Conservation (phyloP, 2,888 invertebrate genomes). For the Heliconius hortense region DNA sequence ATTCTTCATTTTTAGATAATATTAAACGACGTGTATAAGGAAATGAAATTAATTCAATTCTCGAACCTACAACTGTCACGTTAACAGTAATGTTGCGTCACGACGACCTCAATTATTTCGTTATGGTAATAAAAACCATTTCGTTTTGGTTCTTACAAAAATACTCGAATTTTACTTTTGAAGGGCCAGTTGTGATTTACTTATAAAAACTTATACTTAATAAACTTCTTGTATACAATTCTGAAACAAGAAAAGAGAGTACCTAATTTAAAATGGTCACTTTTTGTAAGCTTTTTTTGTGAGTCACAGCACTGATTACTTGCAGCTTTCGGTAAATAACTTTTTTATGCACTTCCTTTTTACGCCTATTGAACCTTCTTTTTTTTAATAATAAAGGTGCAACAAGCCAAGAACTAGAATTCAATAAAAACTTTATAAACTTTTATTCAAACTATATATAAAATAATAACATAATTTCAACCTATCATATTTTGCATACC, state of each 20-base stretch:
- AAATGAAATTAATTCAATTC: background rate
- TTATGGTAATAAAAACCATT: background rate
- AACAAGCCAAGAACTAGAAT: background rate
- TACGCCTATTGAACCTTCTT: background rate
- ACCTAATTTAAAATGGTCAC: constrained; percentile 29
- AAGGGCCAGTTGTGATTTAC: constrained; percentile 13
- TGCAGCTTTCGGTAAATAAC: constrained; percentile 31
- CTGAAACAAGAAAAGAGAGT: constrained; percentile 19
- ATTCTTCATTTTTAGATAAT: too few relatives aligned
- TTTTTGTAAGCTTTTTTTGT: constrained; percentile 28
- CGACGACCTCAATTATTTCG: background rate
- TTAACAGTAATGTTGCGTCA: background rate
- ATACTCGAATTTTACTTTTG: constrained; percentile 5
- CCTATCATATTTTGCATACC: constrained; percentile 39
- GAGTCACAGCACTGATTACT: constrained; percentile 29
- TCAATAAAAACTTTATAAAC: background rate
- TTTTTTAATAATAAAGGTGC: too few relatives aligned
- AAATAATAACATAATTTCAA: constrained; percentile 30
- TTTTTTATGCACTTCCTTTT: constrained; percentile 33
- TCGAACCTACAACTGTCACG: background rate
- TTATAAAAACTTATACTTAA: background rate
- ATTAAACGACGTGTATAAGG: too few relatives aligned
- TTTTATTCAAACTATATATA: background rate
- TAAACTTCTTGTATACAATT: constrained; percentile 7
- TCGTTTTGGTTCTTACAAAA: background rate